These are phyloP conservation scores for Acanthurus tractus DNA, from an alignment of 2,797 vertebrate genomes.

Conservation along the genomic window DNA sequence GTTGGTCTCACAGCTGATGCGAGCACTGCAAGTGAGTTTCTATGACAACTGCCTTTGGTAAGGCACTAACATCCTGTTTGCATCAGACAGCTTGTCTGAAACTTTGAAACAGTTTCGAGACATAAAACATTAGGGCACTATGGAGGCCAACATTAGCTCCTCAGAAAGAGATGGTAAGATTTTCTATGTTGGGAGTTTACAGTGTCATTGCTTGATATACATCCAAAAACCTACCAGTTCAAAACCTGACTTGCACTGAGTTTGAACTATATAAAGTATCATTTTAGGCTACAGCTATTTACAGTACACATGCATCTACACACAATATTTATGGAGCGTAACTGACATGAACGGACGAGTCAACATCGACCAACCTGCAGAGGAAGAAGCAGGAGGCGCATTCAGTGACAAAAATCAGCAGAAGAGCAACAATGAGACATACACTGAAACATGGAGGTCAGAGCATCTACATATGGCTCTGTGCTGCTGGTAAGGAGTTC, in stretches of 20 bases:
- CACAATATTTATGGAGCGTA: conserved; percentile 14
- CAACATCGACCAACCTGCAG: background rate
- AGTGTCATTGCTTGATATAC: background rate
- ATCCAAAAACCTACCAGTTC: background rate
- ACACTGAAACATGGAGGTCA: background rate
- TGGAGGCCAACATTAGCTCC: background rate
- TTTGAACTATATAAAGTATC: conserved; percentile 1
- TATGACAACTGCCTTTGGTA: background rate
- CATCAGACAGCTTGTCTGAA: background rate
- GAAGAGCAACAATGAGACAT: background rate
- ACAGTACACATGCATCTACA: conserved; percentile 54
- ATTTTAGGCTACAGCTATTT: conserved; percentile 49
- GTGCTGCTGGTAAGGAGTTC: conserved; percentile 15
- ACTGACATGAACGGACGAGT: background rate
- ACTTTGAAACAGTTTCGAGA: background rate
- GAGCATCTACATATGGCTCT: conserved; percentile 12
- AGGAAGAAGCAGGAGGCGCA: background rate
- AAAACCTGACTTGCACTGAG: background rate
- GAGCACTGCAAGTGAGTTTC: background rate
- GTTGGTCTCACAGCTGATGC: background rate
- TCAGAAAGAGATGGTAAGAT: background rate
- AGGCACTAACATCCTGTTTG: background rate
- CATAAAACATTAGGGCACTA: background rate
- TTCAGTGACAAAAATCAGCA: background rate
- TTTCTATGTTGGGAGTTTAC: background rate